phyloP scores from a whole-genome alignment of 2,888 invertebrate species.

The Philereme transversata region DNA sequence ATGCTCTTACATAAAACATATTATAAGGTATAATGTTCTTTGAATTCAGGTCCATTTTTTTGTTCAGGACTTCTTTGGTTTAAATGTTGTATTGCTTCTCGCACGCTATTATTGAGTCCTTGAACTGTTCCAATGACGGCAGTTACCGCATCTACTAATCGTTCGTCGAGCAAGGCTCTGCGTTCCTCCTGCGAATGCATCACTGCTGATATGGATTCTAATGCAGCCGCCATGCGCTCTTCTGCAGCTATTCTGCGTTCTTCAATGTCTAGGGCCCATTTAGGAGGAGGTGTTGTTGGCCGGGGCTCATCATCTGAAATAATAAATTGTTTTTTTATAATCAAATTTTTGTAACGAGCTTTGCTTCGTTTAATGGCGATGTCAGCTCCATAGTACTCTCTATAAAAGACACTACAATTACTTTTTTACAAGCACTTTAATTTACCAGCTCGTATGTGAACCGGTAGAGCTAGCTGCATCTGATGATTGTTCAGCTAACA shows the following conservation, averaged over 20 bases:
- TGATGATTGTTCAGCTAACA: too few relatives aligned
- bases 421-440: too few relatives aligned
- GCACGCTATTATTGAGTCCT: slow-evolving; percentile 64
- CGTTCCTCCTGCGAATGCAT: slow-evolving; percentile 66
- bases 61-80: slow-evolving; percentile 49
- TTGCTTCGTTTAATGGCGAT: too few relatives aligned
- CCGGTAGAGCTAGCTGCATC: too few relatives aligned
- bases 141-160: slow-evolving; percentile 61
- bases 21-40: slow-evolving; percentile 53
- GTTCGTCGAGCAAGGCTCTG: slow-evolving; percentile 56
- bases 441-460: too few relatives aligned
- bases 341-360: too few relatives aligned
- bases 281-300: slow-evolving; percentile 62
- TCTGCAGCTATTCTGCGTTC: slow-evolving; percentile 68
- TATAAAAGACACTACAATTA: too few relatives aligned
- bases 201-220: slow-evolving; percentile 62
- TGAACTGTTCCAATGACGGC: slow-evolving; percentile 65
- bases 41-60: slow-evolving; percentile 52
- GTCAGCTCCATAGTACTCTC: too few relatives aligned
- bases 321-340: not conserved
- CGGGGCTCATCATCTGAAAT: slow-evolving; percentile 55
- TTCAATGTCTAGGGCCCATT: slow-evolving; percentile 71
- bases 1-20: slow-evolving; percentile 21
- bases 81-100: slow-evolving; percentile 61
- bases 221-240: slow-evolving; percentile 68